Base-by-base conservation (phyloP, 2,113 vertebrate species). In the Odocoileus virginianus region DNA sequence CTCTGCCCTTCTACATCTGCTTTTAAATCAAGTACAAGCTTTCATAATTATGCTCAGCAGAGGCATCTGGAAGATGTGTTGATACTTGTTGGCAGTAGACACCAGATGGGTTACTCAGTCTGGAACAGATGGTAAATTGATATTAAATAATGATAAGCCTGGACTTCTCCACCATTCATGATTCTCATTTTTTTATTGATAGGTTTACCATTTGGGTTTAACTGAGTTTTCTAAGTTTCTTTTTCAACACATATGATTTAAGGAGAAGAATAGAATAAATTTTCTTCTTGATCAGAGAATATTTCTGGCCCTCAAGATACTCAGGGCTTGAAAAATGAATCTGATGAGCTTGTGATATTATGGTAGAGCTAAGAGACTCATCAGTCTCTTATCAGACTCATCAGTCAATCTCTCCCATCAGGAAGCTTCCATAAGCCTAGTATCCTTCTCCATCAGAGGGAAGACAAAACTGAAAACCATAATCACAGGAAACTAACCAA, bases 61-160 rank as follows among this genome's bases (percentile, higher is more conserved):
- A 87, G 25, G 27, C 89, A 95, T 97, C 94, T 98, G 91, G 83
- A 98, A 97, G 83, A 94, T 81, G 61, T 90, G 43, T 87, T 97
- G 92, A 71, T 97, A 95, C 74, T 96, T 91, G 36, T 85, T 97
- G 95, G 45, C 92, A 96, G 86, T 84, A 98, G 83, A 94, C 61
- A 84, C 85, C 90, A 98, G 93, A 94, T 96, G 97, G 40, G 47
- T 87, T 97, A 87, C 89, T 97, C 78, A 94, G 2, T 97, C 86
- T 94, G 47, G 40, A 96, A 84, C 97, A 98, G 95, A 97, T 95
- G 97, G 87, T 19, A 98, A 94, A 96, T 96, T 93, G 40, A 67
- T 97, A 96, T 97, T 97, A 97, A 97, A 97, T 97, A 97, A 94
- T 98, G 93, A 91, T 92, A 97, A 95, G 33, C 64, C 52, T 93